These are phyloP conservation scores for Nemurella pictetii DNA, from an alignment of 2,888 invertebrate genomes.

Conservation along the genomic window DNA sequence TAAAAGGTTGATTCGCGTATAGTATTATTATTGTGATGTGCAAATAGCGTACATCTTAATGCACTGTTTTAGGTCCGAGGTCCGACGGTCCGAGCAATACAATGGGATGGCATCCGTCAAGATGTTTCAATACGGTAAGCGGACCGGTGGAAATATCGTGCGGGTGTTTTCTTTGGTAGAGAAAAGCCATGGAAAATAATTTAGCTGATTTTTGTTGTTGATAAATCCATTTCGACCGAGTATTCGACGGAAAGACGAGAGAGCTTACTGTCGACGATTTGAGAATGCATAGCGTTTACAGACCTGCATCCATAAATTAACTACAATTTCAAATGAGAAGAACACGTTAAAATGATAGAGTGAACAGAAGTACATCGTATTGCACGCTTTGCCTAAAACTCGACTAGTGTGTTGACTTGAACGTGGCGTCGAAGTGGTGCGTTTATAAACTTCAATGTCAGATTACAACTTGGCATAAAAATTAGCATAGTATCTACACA, in stretches of 20 bases:
- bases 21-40: conserved; percentile 1
- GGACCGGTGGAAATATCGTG: not conserved
- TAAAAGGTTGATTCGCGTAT: conserved; percentile 24
- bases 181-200: not conserved
- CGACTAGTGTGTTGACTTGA: not conserved
- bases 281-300: not conserved
- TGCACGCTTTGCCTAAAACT: not conserved
- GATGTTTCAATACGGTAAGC: not conserved
- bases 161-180: not conserved
- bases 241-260: not conserved
- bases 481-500: not conserved
- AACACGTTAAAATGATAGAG: not conserved
- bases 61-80: not conserved
- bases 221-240: not conserved
- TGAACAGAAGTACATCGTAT: not conserved
- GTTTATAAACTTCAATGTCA: not conserved
- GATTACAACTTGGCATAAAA: not conserved
- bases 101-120: not conserved
- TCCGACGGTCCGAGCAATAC: not conserved
- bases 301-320: not conserved
- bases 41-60: conserved; percentile 19
- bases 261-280: not conserved
- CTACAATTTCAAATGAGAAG: not conserved
- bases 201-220: not conserved
- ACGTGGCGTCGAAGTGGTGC: not conserved